These are phyloP conservation scores for Puffinus mauretanicus DNA, from an alignment of 2,113 vertebrate species.

Conservation along the genomic window DNA sequence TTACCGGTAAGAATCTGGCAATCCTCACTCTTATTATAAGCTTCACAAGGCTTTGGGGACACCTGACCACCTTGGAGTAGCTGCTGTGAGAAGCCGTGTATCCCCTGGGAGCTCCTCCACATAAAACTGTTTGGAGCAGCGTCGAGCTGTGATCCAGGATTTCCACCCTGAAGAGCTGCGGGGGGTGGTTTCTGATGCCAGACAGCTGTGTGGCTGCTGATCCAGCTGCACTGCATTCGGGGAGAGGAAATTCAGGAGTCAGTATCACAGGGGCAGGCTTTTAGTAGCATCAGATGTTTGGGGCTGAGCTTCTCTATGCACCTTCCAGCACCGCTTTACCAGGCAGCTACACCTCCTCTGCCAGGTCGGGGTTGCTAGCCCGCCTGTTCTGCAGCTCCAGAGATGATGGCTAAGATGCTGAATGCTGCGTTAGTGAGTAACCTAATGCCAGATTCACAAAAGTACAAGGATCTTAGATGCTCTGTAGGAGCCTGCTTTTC, in stretches of 20 bases:
- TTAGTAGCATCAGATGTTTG: constrained; percentile 9
- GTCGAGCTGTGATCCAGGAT: constrained; percentile 16
- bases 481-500: not conserved
- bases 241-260: constrained; percentile 30
- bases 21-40: not conserved
- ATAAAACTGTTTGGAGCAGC: not conserved
- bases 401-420: not conserved
- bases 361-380: not conserved
- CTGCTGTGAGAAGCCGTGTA: not conserved
- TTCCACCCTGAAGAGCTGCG: constrained; percentile 33
- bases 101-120: not conserved
- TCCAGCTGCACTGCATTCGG: constrained; percentile 41
- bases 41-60: not conserved
- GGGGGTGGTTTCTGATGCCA: constrained; percentile 33
- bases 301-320: not conserved
- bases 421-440: not conserved
- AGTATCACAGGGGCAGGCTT: not conserved
- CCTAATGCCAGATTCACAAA: not conserved
- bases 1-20: not conserved
- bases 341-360: not conserved
- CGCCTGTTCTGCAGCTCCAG: not conserved
- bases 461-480: not conserved
- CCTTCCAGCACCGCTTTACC: not conserved
- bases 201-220: constrained; percentile 53
- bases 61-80: not conserved